Base-by-base conservation (phyloP, 2,797 vertebrate genomes). In the Pagetopsis macropterus region DNA sequence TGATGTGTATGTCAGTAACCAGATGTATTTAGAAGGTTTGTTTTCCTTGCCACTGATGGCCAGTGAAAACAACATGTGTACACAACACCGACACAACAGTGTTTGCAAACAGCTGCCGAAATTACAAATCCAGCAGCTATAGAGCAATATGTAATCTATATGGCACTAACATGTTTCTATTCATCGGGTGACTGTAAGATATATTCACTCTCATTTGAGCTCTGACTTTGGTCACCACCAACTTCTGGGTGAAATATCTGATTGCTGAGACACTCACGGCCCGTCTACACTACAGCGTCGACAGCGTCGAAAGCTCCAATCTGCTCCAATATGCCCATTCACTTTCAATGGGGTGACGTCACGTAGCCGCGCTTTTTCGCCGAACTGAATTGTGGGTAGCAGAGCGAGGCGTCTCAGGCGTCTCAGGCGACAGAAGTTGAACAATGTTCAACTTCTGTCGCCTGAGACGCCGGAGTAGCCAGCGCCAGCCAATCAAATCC, bases 211-310 rank as follows among this genome's bases (percentile, higher is more conserved):
- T 49, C 16, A 31, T 68, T 41, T 58, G 17, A 11, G 17, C 37
- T 49, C 23, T 14, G 33, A 11, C 16, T 70, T 64, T 65, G 54
- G 49, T 69, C 16, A 19, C 59, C 23, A 64, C 52, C 54, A 49
- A 50, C 17, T 56, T 13, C 10, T 51, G 7, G 21, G 31, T 15
- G 60, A 59, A 50, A 59, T 3, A 50, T 46, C 19, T 15, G 3
- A 7, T 31, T 27, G 11, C 60, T 74, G 37, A 55, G 56, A 27
- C 8, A 2, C 9, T 54, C n/a, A n/a, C n/a, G n/a, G n/a, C n/a
- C n/a, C n/a, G n/a, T n/a, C n/a, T n/a, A n/a, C n/a, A n/a, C n/a
- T n/a, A n/a, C n/a, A n/a, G n/a, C n/a, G n/a, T n/a, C n/a, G n/a
- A n/a, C n/a, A n/a, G n/a, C n/a, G n/a, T n/a, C n/a, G n/a, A n/a